A percentile compares a stretch with the other conserved stretches of the same genome.
phyloP scores from a whole-genome alignment of 2,888 invertebrate species.

The Autographa gamma region DNA sequence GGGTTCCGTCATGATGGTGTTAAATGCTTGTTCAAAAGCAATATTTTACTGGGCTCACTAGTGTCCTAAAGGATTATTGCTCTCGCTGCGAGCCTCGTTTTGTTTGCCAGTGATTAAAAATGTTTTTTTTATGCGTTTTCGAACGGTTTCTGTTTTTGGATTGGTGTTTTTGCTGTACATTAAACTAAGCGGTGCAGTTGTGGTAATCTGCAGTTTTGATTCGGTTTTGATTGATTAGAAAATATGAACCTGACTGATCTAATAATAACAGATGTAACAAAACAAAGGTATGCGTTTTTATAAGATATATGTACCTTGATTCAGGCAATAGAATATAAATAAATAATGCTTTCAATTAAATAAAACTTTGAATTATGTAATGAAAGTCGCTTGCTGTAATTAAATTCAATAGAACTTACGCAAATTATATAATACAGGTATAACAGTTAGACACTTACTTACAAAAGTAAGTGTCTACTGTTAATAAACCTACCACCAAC shows the following conservation, averaged over 20 bases:
- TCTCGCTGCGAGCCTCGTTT: slow-evolving; percentile 1
- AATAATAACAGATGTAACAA: no score
- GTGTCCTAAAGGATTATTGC: slow-evolving; percentile 24
- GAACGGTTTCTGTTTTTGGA: slow-evolving; percentile 7
- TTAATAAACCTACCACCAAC: background rate
- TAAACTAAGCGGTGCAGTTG: background rate
- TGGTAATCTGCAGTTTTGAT: slow-evolving; percentile 6
- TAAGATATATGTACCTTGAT: no score
- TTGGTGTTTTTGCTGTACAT: background rate
- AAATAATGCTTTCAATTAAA: no score
- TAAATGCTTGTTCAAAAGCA: slow-evolving; percentile 33
- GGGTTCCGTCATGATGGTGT: slow-evolving; percentile 8
- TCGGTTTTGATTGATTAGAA: background rate
- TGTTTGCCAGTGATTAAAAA: slow-evolving; percentile 16
- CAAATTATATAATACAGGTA: no score
- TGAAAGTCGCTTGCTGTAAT: no score
- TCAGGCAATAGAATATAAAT: no score
- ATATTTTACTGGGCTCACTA: slow-evolving; percentile 21
- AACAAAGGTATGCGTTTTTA: no score
- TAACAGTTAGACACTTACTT: no score
- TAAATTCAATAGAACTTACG: no score
- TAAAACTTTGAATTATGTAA: no score
- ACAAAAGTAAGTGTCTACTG: background rate
- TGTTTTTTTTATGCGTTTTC: slow-evolving; percentile 9
- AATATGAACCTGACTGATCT: background rate